Conservation (phyloP, 92 coral and sea anemone species). For the Nematostella vectensis region DNA sequence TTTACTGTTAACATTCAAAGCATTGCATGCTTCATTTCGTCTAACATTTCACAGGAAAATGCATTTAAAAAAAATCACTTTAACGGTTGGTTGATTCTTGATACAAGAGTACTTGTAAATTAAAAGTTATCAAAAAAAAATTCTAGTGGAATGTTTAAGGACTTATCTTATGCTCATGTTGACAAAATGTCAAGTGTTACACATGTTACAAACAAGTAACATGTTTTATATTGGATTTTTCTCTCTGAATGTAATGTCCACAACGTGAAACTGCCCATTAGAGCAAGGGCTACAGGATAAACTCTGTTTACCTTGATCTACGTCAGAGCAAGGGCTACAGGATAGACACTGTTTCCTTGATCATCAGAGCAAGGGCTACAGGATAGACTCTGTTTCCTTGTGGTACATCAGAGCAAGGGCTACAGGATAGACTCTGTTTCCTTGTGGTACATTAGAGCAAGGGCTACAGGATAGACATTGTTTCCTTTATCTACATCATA, state of each 20-base stretch:
- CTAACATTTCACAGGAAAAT: not conserved
- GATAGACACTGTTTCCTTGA: too few species aligned
- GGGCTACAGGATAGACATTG: too few species aligned
- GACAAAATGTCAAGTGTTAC: not conserved
- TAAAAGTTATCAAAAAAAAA: not conserved
- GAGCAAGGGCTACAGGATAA: too few species aligned
- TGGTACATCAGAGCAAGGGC: too few species aligned
- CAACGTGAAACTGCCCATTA: not conserved
- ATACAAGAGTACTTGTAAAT: not conserved
- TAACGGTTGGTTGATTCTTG: not conserved
- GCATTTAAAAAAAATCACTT: not conserved
- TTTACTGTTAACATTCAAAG: not conserved
- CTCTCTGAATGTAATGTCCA: slow-evolving; percentile 1
- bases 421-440: too few species aligned
- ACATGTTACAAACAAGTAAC: not conserved
- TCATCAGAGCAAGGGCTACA: too few species aligned
- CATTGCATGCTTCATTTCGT: not conserved
- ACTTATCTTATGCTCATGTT: not conserved
- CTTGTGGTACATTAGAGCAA: too few species aligned
- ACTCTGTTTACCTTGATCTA: too few species aligned
- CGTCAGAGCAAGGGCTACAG: too few species aligned
- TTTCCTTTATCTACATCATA: too few species aligned
- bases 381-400: too few species aligned
- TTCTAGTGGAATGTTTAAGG: not conserved
- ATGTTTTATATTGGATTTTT: not conserved